These are phyloP conservation scores for Caenorhabditis inopinata DNA, from an alignment of 1,140 invertebrate species.

Conservation along the genomic window DNA sequence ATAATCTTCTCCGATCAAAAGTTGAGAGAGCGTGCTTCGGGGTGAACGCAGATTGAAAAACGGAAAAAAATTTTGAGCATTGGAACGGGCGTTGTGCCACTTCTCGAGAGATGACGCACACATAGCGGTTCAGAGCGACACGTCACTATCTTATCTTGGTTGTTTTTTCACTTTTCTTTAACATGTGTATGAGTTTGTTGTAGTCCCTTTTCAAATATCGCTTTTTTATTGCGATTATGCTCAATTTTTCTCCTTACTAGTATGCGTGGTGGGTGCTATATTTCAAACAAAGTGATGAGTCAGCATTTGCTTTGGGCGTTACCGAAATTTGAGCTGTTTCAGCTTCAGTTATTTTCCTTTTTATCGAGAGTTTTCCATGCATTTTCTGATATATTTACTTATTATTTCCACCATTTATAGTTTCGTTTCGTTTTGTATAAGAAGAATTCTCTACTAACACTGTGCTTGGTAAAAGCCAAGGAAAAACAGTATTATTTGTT, in stretches of 20 bases:
- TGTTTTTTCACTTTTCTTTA: background rate
- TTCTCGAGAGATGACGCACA: background rate
- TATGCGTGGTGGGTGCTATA: no score
- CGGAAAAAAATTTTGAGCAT: background rate
- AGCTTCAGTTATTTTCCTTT: background rate
- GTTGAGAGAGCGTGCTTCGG: background rate
- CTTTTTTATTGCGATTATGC: no score
- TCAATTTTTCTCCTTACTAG: no score
- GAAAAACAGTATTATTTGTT: background rate
- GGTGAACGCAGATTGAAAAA: background rate
- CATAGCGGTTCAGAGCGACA: background rate
- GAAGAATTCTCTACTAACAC: no score
- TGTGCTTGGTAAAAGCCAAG: no score
- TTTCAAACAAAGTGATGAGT: slow-evolving; percentile 30
- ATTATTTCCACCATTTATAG: no score
- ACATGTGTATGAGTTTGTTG: no score
- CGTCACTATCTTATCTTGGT: background rate
- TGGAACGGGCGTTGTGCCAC: background rate
- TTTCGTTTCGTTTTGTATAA: no score
- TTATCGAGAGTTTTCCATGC: no score
- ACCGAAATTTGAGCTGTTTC: slow-evolving; percentile 29
- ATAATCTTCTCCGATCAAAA: slow-evolving; percentile 17
- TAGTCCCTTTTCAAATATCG: no score
- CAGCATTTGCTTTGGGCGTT: background rate
- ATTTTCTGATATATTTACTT: background rate